Conservation (phyloP, 2,113 vertebrate species). For the Lipophrys pholis region DNA sequence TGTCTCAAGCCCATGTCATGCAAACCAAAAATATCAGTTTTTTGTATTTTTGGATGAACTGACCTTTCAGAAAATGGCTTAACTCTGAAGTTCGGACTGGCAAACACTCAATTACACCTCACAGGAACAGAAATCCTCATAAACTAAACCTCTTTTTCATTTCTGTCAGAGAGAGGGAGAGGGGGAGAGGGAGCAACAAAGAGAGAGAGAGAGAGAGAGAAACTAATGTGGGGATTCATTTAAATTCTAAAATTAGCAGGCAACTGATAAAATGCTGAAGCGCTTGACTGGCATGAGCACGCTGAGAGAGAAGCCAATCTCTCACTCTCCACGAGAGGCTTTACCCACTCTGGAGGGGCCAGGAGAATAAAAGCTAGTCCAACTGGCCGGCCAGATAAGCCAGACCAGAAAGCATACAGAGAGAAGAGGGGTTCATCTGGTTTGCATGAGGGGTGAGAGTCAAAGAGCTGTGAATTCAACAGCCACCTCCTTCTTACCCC, state of each 20-base stretch:
- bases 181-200: constrained; percentile 1
- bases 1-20: neutral
- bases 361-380: constrained; percentile 76
- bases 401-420: constrained; percentile 55
- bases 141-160: constrained; percentile 26
- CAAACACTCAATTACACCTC: constrained; percentile 4
- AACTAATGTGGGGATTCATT: constrained; percentile 63
- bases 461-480: constrained; percentile 53
- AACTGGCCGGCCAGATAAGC: constrained; percentile 79
- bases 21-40: neutral
- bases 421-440: constrained; percentile 61
- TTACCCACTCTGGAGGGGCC: constrained; percentile 73
- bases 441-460: constrained; percentile 66
- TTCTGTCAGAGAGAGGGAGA: constrained; percentile 14
- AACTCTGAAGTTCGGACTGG: neutral
- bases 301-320: constrained; percentile 53
- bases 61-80: constrained; percentile 12
- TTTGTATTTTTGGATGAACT: neutral
- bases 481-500: constrained; percentile 5
- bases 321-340: constrained; percentile 61
- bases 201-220: too few relatives aligned
- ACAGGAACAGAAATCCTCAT: constrained; percentile 19
- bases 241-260: constrained; percentile 75
- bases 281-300: constrained; percentile 60
- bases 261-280: constrained; percentile 66